Evolutionary conservation across 2,888 invertebrate species (phyloP), one percentile per base, ranked within the genome.

Genomic region (Philhelius pedissequus): DNA sequence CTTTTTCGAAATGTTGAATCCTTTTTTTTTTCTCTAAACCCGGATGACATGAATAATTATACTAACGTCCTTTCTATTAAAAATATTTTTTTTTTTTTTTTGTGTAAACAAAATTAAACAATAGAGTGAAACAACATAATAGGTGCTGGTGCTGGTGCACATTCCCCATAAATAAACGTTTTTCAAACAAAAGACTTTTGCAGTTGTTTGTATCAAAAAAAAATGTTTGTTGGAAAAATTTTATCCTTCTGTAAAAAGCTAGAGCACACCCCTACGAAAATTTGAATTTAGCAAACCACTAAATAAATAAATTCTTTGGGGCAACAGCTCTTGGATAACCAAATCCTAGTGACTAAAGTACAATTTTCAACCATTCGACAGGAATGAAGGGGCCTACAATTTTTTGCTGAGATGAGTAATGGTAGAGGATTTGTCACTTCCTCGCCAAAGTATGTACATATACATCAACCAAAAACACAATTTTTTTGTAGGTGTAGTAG

Each of bases 1-100:
- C 52, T 69, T 80, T 56, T 77, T 73, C 35, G 40, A 60, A 75
- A 75, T 58, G 68, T 71, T 54, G 52, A 20, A 56, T 45, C 45
- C 30, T 73, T 66, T 15, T 8, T 73, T 66, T 15, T 8, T 45
- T 43, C 25, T 20, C 15, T 9, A 15, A 27, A n/a, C 20, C 43
- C 9, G 70, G 70, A 32, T 22, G 74, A 27, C 58, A 64, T 74
- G 69, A 56, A 74, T 64, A 64, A 74, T 58, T 60, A 60, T 30
- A 13, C n/a, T 48, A 64, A 54, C 73, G 58, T 83, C 74, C 74
- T 58, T 56, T 68, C 35, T 22, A 62, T 58, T 64, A 11, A 71
- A 73, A 70, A 40, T 27, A 27, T 8, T 38, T 62, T 69, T 11
- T 25, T 25, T 35, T 8, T 38, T 62, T 69, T 11, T 25, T 25